A percentile compares a stretch with the other conserved stretches of the same genome.
Conservation (phyloP, 1,140 invertebrate species). For the Drosophila malerkotliana region DNA sequence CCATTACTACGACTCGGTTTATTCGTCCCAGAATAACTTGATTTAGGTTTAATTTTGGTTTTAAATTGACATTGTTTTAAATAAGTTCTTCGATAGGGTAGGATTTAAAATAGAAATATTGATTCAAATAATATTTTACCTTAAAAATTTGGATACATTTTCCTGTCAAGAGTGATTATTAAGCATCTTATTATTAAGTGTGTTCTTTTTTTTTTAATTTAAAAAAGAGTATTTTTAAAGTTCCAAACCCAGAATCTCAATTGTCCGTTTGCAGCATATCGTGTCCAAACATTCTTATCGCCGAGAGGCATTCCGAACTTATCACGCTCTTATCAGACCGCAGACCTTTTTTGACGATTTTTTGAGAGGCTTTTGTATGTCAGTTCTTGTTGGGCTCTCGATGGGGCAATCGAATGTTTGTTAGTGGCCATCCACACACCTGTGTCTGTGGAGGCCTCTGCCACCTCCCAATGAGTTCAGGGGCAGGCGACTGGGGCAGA, state of each 20-base stretch:
- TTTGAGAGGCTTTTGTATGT: conserved; percentile 38
- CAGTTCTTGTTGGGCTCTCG: conserved; percentile 4
- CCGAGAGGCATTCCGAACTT: conserved; percentile 36
- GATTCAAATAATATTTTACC: too few relatives aligned
- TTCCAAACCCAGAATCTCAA: background rate
- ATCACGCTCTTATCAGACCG: conserved; percentile 51
- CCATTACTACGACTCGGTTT: too few relatives aligned
- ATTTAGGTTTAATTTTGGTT: too few relatives aligned
- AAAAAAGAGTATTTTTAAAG: conserved; percentile 7
- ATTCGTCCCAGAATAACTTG: too few relatives aligned
- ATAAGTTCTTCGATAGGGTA: too few relatives aligned
- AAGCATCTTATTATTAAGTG: too few relatives aligned
- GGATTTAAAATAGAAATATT: too few relatives aligned
- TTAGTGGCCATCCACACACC: conserved; percentile 37
- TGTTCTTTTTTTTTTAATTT: too few relatives aligned
- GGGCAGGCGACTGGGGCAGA: conserved; percentile 27
- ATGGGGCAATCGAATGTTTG: conserved; percentile 53
- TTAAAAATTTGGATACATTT: too few relatives aligned
- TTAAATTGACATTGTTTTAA: too few relatives aligned
- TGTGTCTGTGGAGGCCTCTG: conserved; percentile 10
- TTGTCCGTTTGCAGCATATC: conserved; percentile 28
- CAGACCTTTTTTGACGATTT: conserved; percentile 31
- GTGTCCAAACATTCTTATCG: conserved; percentile 50
- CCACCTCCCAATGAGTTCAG: conserved; percentile 62
- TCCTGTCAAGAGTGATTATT: too few relatives aligned